A percentile compares a stretch with the other conserved stretches of the same genome.
phyloP scores from a whole-genome alignment of 2,797 vertebrate species.

The Setipinna tenuifilis region DNA sequence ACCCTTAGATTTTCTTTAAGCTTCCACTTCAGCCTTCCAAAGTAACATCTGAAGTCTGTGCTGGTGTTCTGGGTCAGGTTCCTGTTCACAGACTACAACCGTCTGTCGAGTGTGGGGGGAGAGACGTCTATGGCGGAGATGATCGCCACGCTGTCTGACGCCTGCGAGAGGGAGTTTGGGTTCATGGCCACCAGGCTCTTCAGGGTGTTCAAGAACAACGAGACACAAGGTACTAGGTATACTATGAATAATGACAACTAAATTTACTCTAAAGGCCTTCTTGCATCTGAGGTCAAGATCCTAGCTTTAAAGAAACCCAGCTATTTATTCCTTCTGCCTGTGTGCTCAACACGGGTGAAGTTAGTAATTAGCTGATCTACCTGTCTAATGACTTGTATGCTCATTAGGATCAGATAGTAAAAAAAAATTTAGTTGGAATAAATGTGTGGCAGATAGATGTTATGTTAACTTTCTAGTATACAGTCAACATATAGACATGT shows the following conservation, averaged over 20 bases:
- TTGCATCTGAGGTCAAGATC: no score
- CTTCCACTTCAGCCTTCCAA: no score
- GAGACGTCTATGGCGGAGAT: conserved; percentile 99
- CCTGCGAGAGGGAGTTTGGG: conserved; percentile 97
- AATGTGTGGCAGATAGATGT: no score
- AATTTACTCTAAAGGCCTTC: neutral
- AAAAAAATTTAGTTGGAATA: no score
- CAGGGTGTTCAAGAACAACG: conserved; percentile 96
- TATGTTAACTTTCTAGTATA: no score
- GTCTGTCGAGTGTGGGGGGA: conserved; percentile 95
- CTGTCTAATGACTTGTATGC: neutral
- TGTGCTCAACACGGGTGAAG: no score
- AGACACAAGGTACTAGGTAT: conserved; percentile 83
- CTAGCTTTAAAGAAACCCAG: no score
- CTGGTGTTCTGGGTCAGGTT: conserved; percentile 75
- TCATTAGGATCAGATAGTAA: no score
- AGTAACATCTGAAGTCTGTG: neutral
- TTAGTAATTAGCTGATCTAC: no score
- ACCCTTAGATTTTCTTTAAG: neutral
- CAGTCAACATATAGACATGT: no score
- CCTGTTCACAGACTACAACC: conserved; percentile 97
- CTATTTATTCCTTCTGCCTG: no score
- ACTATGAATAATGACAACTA: neutral
- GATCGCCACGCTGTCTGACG: conserved; percentile 96
- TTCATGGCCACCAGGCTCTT: conserved; percentile 97